Evolutionary conservation across 2,888 invertebrate species (phyloP).

Genomic region (Cantharis nigra): DNA sequence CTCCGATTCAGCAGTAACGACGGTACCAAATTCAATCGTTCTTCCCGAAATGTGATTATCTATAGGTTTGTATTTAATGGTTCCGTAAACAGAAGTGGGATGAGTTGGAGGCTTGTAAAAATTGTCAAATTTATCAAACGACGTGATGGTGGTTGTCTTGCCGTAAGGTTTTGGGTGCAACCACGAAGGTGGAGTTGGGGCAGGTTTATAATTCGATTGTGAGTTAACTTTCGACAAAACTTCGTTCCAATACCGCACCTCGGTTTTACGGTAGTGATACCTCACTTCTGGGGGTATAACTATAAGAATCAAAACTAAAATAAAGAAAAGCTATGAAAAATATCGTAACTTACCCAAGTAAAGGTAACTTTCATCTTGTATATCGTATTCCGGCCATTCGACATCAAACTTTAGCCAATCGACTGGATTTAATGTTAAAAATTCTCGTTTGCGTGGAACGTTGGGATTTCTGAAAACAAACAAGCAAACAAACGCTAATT

Average conservation of each 20-base stretch:
- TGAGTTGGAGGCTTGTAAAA: slow-evolving; percentile 21
- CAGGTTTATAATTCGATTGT: slow-evolving; percentile 14
- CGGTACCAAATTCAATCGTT: slow-evolving; percentile 42
- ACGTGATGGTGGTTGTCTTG: slow-evolving; percentile 34
- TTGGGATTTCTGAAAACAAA: slow-evolving; percentile 71
- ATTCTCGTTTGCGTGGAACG: slow-evolving; percentile 69
- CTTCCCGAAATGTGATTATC: neutral
- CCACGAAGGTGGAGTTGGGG: slow-evolving; percentile 13
- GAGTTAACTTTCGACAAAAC: slow-evolving; percentile 69
- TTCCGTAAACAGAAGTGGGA: slow-evolving; percentile 26
- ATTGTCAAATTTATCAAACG: slow-evolving; percentile 39
- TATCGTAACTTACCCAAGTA: slow-evolving; percentile 67
- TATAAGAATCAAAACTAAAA: slow-evolving; percentile 49
- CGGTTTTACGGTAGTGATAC: slow-evolving; percentile 75
- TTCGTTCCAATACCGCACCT: slow-evolving; percentile 85
- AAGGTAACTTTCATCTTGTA: slow-evolving; percentile 74
- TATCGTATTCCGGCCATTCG: slow-evolving; percentile 85
- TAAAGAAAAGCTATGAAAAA: neutral
- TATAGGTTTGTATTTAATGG: slow-evolving; percentile 11
- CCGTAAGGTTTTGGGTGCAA: slow-evolving; percentile 10
- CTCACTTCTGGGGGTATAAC: slow-evolving; percentile 77
- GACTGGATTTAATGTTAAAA: slow-evolving; percentile 65
- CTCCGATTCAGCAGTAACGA: slow-evolving; percentile 54
- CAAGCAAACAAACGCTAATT: neutral
- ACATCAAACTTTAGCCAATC: slow-evolving; percentile 70